Evolutionary conservation across 2,888 invertebrate genomes (phyloP), one percentile per base, ranked within the genome.

Genomic region (Spodoptera littoralis): DNA sequence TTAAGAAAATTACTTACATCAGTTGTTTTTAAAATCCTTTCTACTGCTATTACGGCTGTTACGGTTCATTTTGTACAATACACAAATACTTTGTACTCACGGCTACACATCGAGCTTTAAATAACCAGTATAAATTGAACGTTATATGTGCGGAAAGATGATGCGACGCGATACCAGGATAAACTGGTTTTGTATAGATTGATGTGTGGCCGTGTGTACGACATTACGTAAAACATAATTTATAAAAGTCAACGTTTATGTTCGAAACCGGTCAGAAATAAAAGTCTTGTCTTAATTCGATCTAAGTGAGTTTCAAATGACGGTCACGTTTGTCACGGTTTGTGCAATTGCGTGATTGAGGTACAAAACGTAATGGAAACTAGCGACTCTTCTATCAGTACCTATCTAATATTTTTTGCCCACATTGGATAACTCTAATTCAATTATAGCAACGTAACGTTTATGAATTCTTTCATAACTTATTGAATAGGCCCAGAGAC

Each of bases 391-490:
- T 11, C 6, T 47, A 18, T 50, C 30, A 18, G 11, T 43, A 41
- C 18, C 5, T 41, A n/a, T 2, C 1, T n/a, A 12, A 13, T 3
- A 0, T 49, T 22, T 59, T 46, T 66, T 41, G 13, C 1, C 11
- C 8, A 13, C 12, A 47, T 11, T 24, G 1, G 11, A 54, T 12
- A 24, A 11, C 4, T 47, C n/a, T 52, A 55, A 60, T 55, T 55
- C 44, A 52, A 67, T 53, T 27, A 57, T n/a, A 22, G 4, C 60
- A 9, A 55, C 36, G 36, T 42, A 56, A 36, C 22, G 43, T 48
- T 70, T 55, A 60, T 3, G 4, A 46, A 60, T 52, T 44, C 18
- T 57, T 73, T 60, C 46, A 53, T 61, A 53, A 54, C 36, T 42
- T 46, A 62, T 61, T 61, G 22, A 53, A 57, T 57, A 11, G 36